A percentile compares a stretch with the other conserved stretches of the same genome.
Evolutionary conservation across 2,888 invertebrate species (phyloP).

Genomic region (Scelioninae gen. 1): DNA sequence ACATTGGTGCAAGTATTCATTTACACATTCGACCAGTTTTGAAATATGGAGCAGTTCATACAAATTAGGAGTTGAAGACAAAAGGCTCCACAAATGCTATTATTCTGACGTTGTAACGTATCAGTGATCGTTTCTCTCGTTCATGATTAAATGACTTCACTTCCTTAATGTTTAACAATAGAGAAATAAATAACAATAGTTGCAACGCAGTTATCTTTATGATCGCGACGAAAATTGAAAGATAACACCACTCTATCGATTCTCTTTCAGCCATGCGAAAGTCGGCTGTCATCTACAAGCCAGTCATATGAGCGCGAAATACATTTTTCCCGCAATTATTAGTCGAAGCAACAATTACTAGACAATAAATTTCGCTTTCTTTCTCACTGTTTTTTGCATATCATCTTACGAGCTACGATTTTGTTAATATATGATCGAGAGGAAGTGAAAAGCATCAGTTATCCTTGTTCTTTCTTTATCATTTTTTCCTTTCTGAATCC

Average conservation of each 20-base stretch:
- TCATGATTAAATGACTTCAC: conserved; percentile 48
- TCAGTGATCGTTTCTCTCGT: conserved; percentile 41
- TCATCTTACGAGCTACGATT: conserved; percentile 20
- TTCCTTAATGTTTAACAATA: conserved; percentile 64
- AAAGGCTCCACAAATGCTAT: conserved; percentile 28
- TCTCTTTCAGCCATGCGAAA: conserved; percentile 63
- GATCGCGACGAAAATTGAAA: conserved; percentile 53
- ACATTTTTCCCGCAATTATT: conserved; percentile 49
- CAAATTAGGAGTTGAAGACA: conserved; percentile 52
- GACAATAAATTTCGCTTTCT: conserved; percentile 66
- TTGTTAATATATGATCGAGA: conserved; percentile 41
- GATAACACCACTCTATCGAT: conserved; percentile 47
- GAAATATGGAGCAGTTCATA: conserved; percentile 63
- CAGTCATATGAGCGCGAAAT: conserved; percentile 28
- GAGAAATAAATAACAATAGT: conserved; percentile 61
- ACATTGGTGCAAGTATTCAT: conserved; percentile 66
- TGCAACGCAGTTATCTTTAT: conserved; percentile 37
- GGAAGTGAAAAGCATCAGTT: conserved; percentile 50
- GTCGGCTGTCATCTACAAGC: conserved; percentile 20
- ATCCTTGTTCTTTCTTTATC: background rate
- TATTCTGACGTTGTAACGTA: conserved; percentile 35
- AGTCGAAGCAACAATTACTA: conserved; percentile 51
- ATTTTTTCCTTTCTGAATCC: background rate
- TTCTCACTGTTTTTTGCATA: conserved; percentile 52
- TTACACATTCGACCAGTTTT: conserved; percentile 63